Evolutionary conservation across 1,140 invertebrate species (phyloP).

Genomic region (Lordiphosa clarofinis): DNA sequence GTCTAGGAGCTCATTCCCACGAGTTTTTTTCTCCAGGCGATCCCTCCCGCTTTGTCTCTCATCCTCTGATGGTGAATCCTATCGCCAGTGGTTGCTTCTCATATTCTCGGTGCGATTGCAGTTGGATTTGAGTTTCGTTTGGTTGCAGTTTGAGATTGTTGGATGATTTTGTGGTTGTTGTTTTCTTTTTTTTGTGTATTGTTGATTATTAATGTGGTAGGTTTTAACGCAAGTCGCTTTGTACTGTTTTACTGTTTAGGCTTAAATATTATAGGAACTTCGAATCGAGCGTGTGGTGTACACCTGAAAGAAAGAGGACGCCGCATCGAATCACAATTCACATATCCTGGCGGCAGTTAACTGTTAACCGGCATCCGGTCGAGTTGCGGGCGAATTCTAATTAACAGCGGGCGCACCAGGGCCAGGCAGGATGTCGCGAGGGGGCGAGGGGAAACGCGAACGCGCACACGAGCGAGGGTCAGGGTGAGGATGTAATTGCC

Average conservation of each 20-base stretch:
- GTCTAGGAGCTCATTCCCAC: too few species aligned
- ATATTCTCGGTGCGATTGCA: too few species aligned
- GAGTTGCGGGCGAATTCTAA: constrained; percentile 9
- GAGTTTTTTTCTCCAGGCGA: too few species aligned
- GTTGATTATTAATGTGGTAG: constrained; percentile 7
- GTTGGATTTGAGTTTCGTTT: constrained; percentile 6
- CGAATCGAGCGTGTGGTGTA: constrained; percentile 41
- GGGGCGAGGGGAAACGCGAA: constrained; percentile 4
- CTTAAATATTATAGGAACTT: constrained; percentile 73
- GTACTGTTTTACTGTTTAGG: constrained; percentile 45
- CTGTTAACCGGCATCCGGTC: constrained; percentile 11
- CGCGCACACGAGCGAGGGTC: not conserved
- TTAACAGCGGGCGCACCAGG: constrained; percentile 1
- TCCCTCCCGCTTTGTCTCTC: too few species aligned
- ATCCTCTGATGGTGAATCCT: too few species aligned
- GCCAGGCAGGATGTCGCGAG: constrained; percentile 12
- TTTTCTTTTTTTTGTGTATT: constrained; percentile 8
- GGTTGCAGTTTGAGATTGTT: constrained; percentile 6
- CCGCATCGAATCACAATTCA: constrained; percentile 10
- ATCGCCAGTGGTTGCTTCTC: too few species aligned
- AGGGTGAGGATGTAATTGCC: constrained; percentile 35
- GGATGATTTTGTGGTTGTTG: constrained; percentile 1
- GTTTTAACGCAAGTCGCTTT: constrained; percentile 35
- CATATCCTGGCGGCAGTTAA: constrained; percentile 5
- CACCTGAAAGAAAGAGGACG: constrained; percentile 24